Percentiles rank a stretch among this genome's conserved stretches.
Evolutionary conservation across 2,113 vertebrate species (phyloP).

Genomic region (Menura novaehollandiae): DNA sequence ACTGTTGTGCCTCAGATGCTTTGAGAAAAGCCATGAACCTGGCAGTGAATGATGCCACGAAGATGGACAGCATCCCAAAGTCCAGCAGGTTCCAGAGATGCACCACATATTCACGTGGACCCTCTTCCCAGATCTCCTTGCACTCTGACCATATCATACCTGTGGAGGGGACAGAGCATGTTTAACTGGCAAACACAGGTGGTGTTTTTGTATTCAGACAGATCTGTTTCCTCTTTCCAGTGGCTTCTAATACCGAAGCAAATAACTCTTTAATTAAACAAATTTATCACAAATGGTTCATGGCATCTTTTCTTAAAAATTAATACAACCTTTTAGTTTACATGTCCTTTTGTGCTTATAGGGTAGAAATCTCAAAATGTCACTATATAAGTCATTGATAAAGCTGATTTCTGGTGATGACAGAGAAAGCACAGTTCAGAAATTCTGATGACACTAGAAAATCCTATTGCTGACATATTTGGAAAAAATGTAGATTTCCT

Average conservation of each 20-base stretch:
- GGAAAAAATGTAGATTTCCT: not conserved
- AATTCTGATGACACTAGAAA: not conserved
- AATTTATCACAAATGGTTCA: accelerated
- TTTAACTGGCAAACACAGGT: not conserved
- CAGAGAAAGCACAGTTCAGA: not conserved
- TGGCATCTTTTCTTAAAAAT: not conserved
- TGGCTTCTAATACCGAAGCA: not conserved
- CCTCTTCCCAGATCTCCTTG: slow-evolving; percentile 96
- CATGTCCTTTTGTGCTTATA: not conserved
- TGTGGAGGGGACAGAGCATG: not conserved
- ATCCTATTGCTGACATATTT: not conserved
- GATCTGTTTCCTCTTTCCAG: not conserved
- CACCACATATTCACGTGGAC: slow-evolving; percentile 89
- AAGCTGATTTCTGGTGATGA: not conserved
- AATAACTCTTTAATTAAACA: not conserved
- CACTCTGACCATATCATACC: slow-evolving; percentile 99
- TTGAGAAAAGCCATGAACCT: slow-evolving; percentile 97
- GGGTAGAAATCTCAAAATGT: not conserved
- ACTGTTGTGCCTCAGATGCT: slow-evolving; percentile 90
- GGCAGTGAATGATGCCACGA: slow-evolving; percentile 92
- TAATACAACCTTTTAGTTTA: not conserved
- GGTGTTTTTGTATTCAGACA: not conserved
- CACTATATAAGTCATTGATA: accelerated
- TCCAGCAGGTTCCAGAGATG: slow-evolving; percentile 97
- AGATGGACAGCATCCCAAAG: slow-evolving; percentile 97